Evolutionary conservation across 2,888 invertebrate species (phyloP), one percentile per base, ranked within the genome.

Genomic region (Lydus trimaculatus): DNA sequence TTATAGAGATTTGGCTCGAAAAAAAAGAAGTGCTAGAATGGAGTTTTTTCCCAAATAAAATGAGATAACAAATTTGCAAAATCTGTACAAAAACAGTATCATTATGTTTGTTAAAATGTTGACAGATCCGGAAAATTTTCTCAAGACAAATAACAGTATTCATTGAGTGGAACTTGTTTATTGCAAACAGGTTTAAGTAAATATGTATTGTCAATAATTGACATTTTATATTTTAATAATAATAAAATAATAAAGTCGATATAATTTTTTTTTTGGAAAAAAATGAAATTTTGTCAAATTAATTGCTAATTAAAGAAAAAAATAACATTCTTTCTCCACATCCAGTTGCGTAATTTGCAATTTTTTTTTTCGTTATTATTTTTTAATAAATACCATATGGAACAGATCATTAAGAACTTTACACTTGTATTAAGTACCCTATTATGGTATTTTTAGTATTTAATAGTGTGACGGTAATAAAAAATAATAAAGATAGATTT

Each of bases 91-190:
- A 48, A 48, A 48, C n/a, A 48, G 20, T 5, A 43, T 43, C 11
- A 48, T 48, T 20, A 48, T 48, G 3, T 8, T 48, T 23, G 20
- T 20, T 48, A 48, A 48, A 48, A 20, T 48, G 48, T 20, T 48
- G 48, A 20, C 48, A 48, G 48, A 48, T 48, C 48, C 48, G 48
- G 48, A 48, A 48, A 48, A 48, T 48, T 48, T 48, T 48, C 48
- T 48, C 48, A 48, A 48, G 48, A 48, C 48, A 48, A 20, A 48
- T 48, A 48, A 48, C 48, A 48, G 48, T 48, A 48, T 48, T 20
- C 48, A 48, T 48, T 48, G 48, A 48, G 48, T 9, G 9, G 20
- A 20, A 48, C 48, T 48, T 48, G 48, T 48, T 48, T 48, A 48
- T 48, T 48, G 20, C 48, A 48, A 48, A 48, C 48, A 48, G 48